A percentile compares a stretch with the other conserved stretches of the same genome.
Conservation (phyloP, 2,113 vertebrate species). For the Colius striatus region DNA sequence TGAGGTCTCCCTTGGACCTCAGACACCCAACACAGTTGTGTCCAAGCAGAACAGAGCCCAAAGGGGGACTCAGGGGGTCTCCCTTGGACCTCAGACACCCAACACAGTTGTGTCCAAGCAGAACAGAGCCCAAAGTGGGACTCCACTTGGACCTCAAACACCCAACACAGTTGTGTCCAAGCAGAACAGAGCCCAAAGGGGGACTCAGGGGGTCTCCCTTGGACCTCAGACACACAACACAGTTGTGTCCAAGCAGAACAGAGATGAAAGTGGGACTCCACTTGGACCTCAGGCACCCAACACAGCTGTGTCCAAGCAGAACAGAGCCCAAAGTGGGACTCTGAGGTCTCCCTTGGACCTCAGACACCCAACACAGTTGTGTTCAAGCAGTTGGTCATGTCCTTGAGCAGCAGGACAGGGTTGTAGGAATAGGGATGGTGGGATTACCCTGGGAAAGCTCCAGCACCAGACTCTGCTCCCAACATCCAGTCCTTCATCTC, state of each 20-base stretch:
- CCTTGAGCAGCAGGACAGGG: neutral
- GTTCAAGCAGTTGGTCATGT: neutral
- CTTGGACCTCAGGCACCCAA: too few species aligned
- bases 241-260: neutral
- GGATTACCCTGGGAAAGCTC: neutral
- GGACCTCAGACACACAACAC: neutral
- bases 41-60: neutral
- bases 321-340: neutral
- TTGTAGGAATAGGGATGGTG: too few species aligned
- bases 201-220: fast-evolving
- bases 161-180: too few species aligned
- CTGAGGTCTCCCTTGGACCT: fast-evolving
- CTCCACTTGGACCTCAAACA: too few species aligned
- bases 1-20: too few species aligned
- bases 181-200: neutral
- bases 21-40: too few species aligned
- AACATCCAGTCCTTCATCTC: neutral
- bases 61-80: neutral
- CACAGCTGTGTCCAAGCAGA: neutral
- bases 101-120: too few species aligned
- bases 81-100: neutral
- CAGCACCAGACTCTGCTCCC: neutral
- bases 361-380: fast-evolving
- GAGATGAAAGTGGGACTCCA: too few species aligned
- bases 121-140: neutral